Evolutionary conservation across 2,797 vertebrate species (phyloP).

Genomic region (Sebastolobus alascanus): DNA sequence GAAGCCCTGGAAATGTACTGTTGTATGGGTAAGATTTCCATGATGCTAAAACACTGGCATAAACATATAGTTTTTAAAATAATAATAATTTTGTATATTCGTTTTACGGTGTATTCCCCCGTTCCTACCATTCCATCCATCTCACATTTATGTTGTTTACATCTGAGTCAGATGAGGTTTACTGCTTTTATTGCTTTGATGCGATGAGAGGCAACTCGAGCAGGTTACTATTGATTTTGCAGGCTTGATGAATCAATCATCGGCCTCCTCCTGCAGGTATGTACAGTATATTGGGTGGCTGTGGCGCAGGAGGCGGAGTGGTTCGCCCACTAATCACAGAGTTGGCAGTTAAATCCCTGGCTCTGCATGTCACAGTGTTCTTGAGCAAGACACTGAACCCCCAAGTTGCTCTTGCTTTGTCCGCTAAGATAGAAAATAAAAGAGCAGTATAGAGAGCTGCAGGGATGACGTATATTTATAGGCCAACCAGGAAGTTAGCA

Average conservation of each 20-base stretch:
- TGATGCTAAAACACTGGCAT: background rate
- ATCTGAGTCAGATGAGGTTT: conserved; percentile 37
- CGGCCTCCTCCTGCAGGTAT: conserved; percentile 60
- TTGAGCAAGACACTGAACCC: background rate
- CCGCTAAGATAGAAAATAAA: background rate
- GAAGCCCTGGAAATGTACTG: background rate
- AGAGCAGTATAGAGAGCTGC: background rate
- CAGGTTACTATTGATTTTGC: conserved; percentile 73
- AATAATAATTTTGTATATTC: background rate
- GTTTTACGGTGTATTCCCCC: background rate
- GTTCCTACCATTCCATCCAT: background rate
- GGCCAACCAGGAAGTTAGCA: too few species aligned
- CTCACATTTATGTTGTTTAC: conserved; percentile 40
- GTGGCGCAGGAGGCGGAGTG: background rate
- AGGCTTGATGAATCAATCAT: conserved; percentile 76
- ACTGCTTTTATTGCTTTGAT: conserved; percentile 55
- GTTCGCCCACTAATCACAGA: background rate
- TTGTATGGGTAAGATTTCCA: conserved; percentile 9
- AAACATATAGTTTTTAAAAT: background rate
- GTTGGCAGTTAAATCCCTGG: background rate
- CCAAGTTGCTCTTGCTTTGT: background rate
- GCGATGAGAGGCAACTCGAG: conserved; percentile 55
- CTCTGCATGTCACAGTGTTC: background rate
- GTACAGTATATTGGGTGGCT: conserved; percentile 11
- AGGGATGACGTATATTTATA: too few species aligned